Conservation (phyloP, 2,888 invertebrate genomes). For the Diaprepes abbreviatus region DNA sequence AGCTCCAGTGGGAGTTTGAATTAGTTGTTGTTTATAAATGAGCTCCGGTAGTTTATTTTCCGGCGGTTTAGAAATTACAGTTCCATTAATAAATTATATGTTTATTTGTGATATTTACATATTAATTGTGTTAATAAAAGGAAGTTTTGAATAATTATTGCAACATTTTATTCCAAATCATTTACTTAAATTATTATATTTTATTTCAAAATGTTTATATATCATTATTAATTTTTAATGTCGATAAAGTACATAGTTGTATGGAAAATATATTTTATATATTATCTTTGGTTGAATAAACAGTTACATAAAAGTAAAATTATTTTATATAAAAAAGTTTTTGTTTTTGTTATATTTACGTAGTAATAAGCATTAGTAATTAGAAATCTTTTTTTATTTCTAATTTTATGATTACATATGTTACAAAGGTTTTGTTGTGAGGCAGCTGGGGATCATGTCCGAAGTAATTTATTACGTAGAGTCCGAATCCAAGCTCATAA, state of each 20-base stretch:
- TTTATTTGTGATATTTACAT: neutral
- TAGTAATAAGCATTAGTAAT: too few species aligned
- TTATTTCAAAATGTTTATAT: neutral
- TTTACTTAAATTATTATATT: neutral
- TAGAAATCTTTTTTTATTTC: too few species aligned
- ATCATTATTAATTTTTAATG: neutral
- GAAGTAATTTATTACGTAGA: too few species aligned
- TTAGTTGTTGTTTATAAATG: neutral
- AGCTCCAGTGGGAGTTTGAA: neutral
- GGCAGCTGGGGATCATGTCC: too few species aligned
- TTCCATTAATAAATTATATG: neutral
- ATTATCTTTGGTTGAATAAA: too few species aligned
- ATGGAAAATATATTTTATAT: too few species aligned
- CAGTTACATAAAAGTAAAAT: too few species aligned
- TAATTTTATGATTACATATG: too few species aligned
- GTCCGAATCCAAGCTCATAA: too few species aligned
- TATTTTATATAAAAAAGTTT: too few species aligned
- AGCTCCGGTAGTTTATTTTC: neutral
- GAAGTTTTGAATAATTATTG: neutral
- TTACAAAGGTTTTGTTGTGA: too few species aligned
- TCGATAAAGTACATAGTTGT: neutral
- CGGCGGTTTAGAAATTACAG: neutral
- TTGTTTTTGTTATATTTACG: too few species aligned
- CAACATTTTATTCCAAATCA: neutral
- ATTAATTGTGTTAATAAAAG: neutral